These are phyloP conservation scores for Periparus ater DNA, from an alignment of 2,797 vertebrate genomes.

Conservation along the genomic window DNA sequence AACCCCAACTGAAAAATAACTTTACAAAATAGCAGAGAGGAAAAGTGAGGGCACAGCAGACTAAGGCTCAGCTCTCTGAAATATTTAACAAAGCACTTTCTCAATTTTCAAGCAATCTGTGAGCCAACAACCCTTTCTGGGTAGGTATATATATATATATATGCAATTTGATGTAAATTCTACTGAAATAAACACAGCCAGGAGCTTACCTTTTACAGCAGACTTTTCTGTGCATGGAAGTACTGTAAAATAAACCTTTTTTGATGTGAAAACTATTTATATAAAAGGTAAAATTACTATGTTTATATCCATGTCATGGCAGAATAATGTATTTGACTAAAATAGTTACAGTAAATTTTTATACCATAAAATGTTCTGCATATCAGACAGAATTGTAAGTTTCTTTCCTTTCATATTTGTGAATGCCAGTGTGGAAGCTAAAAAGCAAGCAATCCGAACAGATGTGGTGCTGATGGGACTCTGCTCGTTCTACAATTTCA, in stretches of 20 bases:
- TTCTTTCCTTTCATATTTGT: slow-evolving; percentile 33
- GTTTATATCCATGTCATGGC: not conserved
- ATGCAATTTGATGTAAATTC: not conserved
- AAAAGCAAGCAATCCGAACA: slow-evolving; percentile 21
- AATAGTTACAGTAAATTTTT: not conserved
- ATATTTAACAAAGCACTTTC: not conserved
- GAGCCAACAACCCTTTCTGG: not conserved
- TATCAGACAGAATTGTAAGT: not conserved
- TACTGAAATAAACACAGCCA: not conserved
- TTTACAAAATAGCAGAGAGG: not conserved
- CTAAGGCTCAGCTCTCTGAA: not conserved
- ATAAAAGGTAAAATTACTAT: not conserved
- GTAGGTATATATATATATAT: not conserved
- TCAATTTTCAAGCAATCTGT: not conserved
- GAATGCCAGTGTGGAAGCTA: slow-evolving; percentile 7
- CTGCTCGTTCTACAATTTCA: not conserved
- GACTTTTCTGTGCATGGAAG: not conserved
- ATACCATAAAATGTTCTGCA: not conserved
- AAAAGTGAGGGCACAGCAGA: not conserved
- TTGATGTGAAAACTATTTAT: not conserved
- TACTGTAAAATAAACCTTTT: not conserved
- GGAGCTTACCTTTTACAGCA: not conserved
- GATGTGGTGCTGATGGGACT: slow-evolving; percentile 41
- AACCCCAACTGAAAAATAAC: not conserved
- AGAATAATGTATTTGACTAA: not conserved